These are phyloP conservation scores for Limnephilus rhombicus DNA, from an alignment of 2,888 invertebrate genomes.

Conservation along the genomic window DNA sequence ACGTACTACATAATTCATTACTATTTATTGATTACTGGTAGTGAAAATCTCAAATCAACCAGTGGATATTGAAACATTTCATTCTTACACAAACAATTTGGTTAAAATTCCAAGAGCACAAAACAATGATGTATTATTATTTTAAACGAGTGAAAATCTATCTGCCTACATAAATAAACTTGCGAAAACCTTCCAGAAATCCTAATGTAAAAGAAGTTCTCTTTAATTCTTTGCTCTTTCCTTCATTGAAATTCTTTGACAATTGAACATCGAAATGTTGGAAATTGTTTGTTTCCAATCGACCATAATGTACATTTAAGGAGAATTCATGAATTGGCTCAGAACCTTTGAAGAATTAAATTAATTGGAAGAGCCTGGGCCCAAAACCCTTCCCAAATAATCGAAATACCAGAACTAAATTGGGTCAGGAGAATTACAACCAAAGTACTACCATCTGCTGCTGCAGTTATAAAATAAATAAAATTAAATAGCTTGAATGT, in stretches of 20 bases:
- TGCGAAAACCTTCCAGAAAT: not conserved
- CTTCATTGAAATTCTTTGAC: slow-evolving; percentile 7
- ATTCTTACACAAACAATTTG: too few species aligned
- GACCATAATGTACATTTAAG: slow-evolving; percentile 24
- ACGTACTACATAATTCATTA: too few species aligned
- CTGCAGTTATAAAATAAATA: not conserved
- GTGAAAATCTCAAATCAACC: too few species aligned
- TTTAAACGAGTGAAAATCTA: not conserved
- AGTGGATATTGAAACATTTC: too few species aligned
- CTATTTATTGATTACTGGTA: too few species aligned
- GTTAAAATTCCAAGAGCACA: not conserved
- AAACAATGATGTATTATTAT: not conserved
- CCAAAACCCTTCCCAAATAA: slow-evolving; percentile 18
- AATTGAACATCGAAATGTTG: slow-evolving; percentile 24
- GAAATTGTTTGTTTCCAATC: slow-evolving; percentile 37
- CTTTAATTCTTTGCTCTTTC: slow-evolving; percentile 1
- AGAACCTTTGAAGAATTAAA: slow-evolving; percentile 26
- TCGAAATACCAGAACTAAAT: slow-evolving; percentile 19
- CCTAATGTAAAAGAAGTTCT: not conserved
- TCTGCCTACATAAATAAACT: too few species aligned
- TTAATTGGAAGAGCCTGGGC: slow-evolving; percentile 20
- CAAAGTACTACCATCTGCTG: not conserved
- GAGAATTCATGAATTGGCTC: slow-evolving; percentile 23
- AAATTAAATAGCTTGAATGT: not conserved
- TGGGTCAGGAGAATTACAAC: not conserved